A percentile compares a stretch with the other conserved stretches of the same genome.
These are phyloP conservation scores for Hoplodrina ambigua DNA, from an alignment of 2,888 invertebrate genomes.

Conservation along the genomic window DNA sequence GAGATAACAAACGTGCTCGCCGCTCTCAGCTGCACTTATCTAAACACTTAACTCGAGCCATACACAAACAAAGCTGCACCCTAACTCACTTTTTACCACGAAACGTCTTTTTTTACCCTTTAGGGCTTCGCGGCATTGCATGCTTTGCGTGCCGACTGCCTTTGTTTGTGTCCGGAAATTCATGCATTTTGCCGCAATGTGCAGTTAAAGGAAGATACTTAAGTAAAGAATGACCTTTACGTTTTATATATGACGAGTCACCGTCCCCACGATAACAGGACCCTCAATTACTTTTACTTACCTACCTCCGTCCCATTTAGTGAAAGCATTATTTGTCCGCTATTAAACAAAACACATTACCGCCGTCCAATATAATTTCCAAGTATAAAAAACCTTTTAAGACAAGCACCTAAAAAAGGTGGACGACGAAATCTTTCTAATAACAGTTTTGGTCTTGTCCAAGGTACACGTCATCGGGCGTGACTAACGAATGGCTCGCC, in stretches of 20 bases:
- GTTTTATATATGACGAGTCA: conserved; percentile 74
- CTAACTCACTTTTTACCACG: conserved; percentile 88
- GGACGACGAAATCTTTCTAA: conserved; percentile 86
- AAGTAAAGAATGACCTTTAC: conserved; percentile 78
- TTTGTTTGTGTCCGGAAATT: conserved; percentile 86
- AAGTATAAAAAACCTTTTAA: conserved; percentile 80
- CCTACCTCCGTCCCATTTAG: conserved; percentile 45
- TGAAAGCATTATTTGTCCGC: conserved; percentile 58
- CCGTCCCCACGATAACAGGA: conserved; percentile 46
- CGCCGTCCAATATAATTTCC: conserved; percentile 60
- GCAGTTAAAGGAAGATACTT: conserved; percentile 81
- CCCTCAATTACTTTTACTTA: conserved; percentile 49
- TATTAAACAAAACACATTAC: conserved; percentile 61
- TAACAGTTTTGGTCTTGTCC: conserved; percentile 90
- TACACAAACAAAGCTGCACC: conserved; percentile 88
- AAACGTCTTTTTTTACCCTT: conserved; percentile 87
- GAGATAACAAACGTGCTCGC: conserved; percentile 88
- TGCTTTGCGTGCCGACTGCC: conserved; percentile 85
- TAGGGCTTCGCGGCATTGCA: conserved; percentile 82
- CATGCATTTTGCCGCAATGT: conserved; percentile 85
- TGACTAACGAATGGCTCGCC: conserved; percentile 91
- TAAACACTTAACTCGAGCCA: conserved; percentile 89
- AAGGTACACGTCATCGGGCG: conserved; percentile 90
- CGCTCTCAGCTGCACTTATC: conserved; percentile 88
- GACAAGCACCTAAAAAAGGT: conserved; percentile 82